These are phyloP conservation scores for Mycteria americana DNA, from an alignment of 2,797 vertebrate genomes.

Conservation along the genomic window DNA sequence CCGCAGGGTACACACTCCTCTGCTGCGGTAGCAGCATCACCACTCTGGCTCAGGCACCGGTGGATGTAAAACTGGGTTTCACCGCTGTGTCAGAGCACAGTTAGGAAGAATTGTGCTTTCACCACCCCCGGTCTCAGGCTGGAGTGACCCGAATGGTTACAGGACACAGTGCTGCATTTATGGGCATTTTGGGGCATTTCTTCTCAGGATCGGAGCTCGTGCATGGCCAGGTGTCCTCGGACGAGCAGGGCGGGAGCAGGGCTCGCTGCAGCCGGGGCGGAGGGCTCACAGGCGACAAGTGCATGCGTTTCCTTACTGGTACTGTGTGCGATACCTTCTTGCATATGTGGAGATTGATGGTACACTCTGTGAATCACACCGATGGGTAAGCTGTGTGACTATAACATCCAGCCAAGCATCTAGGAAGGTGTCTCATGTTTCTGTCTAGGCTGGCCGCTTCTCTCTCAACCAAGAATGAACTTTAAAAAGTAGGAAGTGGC, in stretches of 20 bases:
- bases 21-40: neutral
- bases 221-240: accelerated
- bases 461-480: neutral
- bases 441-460: neutral
- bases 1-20: neutral
- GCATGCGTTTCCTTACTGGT: neutral
- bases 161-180: neutral
- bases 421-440: neutral
- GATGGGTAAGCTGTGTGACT: neutral
- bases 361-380: neutral
- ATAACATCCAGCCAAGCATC: neutral
- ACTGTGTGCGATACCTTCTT: neutral
- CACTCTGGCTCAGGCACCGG: accelerated
- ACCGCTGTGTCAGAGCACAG: accelerated
- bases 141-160: neutral
- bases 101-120: neutral
- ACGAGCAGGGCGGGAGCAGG: neutral
- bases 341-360: neutral
- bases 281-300: accelerated
- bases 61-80: neutral
- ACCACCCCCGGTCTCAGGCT: neutral
- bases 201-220: neutral
- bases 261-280: neutral
- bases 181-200: accelerated
- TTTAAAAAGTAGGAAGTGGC: neutral